Percentiles rank a stretch among this genome's conserved stretches.
Evolutionary conservation across 2,888 invertebrate genomes (phyloP).

Genomic region (Mesoligia furuncula): DNA sequence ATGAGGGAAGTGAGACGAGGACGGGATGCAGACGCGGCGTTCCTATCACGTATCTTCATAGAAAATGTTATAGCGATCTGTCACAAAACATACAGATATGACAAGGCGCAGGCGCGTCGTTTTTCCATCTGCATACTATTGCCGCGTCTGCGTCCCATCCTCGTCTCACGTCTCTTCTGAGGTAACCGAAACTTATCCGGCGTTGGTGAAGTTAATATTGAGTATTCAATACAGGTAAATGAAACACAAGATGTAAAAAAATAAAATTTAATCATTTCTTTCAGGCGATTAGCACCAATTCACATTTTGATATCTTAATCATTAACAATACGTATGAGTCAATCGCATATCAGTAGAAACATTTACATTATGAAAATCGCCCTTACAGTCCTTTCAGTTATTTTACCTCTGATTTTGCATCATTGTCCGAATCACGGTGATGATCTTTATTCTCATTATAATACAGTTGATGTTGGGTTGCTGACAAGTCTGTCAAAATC

Average conservation of each 20-base stretch:
- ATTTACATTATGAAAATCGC: neutral
- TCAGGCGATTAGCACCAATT: slow-evolving; percentile 39
- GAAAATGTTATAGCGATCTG: neutral
- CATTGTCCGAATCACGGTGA: neutral
- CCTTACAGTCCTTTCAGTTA: neutral
- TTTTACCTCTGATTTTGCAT: neutral
- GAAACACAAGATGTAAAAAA: slow-evolving; percentile 19
- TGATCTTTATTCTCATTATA: neutral
- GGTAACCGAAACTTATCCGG: neutral
- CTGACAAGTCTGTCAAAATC: neutral
- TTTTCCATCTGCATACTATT: neutral
- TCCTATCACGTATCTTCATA: neutral
- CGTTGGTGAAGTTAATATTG: neutral
- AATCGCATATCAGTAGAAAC: neutral
- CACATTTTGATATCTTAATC: slow-evolving; percentile 11
- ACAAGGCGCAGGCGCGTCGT: neutral
- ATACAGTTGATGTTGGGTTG: neutral
- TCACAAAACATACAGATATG: neutral
- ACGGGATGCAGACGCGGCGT: neutral
- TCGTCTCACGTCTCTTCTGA: neutral
- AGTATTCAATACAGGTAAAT: slow-evolving; percentile 7
- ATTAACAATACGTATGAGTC: slow-evolving; percentile 1
- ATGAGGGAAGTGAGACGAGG: neutral
- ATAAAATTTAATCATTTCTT: slow-evolving; percentile 27
- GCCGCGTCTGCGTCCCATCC: neutral